A percentile compares a stretch with the other conserved stretches of the same genome.
phyloP scores from a whole-genome alignment of 2,888 invertebrate genomes.

The Augochlorella aurata region DNA sequence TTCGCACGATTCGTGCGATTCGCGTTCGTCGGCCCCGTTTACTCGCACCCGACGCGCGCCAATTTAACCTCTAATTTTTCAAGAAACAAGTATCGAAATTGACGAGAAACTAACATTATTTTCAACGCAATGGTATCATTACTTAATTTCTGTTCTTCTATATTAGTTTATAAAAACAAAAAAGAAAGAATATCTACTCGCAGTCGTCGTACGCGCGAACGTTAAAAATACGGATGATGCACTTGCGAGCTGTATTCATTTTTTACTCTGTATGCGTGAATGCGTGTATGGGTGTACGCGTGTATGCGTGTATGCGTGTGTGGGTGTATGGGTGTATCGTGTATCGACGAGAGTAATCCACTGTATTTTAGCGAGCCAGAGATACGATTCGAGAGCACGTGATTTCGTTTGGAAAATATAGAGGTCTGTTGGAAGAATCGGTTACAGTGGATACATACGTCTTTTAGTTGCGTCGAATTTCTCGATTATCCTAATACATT shows the following conservation, averaged over 20 bases:
- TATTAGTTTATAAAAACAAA: neutral
- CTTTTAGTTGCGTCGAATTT: too few relatives aligned
- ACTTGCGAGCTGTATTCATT: neutral
- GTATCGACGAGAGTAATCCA: neutral
- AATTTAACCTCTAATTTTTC: too few relatives aligned
- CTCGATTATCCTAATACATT: too few relatives aligned
- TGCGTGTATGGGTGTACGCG: too few relatives aligned
- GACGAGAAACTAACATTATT: neutral
- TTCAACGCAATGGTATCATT: neutral
- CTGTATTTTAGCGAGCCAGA: neutral
- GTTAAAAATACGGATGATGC: neutral
- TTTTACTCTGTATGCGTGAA: neutral
- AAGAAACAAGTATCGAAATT: neutral
- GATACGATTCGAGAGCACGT: too few relatives aligned
- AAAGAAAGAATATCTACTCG: neutral
- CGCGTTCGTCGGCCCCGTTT: neutral
- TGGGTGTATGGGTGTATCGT: too few relatives aligned
- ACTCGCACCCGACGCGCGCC: too few relatives aligned
- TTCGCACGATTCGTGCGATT: neutral
- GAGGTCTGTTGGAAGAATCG: too few relatives aligned
- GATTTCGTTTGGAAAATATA: too few relatives aligned
- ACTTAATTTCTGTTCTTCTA: neutral
- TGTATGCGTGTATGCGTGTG: too few relatives aligned
- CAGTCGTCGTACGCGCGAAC: neutral
- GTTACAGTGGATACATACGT: too few relatives aligned